Evolutionary conservation across 2,888 invertebrate species (phyloP).

Genomic region (Meloe dianella): DNA sequence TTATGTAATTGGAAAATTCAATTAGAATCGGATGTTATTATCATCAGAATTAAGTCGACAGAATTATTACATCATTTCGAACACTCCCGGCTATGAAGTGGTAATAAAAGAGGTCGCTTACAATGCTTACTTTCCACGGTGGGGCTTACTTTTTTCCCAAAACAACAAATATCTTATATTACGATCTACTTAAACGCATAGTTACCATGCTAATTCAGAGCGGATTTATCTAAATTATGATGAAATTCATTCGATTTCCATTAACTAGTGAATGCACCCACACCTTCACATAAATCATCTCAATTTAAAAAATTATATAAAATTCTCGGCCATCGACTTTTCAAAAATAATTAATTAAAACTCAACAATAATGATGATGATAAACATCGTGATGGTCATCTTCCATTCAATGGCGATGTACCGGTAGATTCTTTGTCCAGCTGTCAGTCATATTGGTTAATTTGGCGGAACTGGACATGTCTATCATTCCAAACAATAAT

Average conservation of each 20-base stretch:
- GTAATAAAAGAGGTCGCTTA: not conserved
- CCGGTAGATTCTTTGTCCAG: slow-evolving; percentile 27
- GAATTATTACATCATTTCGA: not conserved
- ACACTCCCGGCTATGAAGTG: not conserved
- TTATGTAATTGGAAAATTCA: not conserved
- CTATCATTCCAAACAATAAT: slow-evolving; percentile 28
- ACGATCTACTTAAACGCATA: not conserved
- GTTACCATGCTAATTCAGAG: not conserved
- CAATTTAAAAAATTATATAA: not conserved
- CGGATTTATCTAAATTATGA: not conserved
- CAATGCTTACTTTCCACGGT: not conserved
- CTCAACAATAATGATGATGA: not conserved
- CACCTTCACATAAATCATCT: not conserved
- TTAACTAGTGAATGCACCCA: not conserved
- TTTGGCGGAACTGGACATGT: slow-evolving; percentile 45
- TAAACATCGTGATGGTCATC: not conserved
- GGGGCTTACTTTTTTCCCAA: not conserved
- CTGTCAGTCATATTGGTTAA: slow-evolving; percentile 44
- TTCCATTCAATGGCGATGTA: not conserved
- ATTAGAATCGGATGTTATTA: not conserved
- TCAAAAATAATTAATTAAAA: slow-evolving; percentile 26
- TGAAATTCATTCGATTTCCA: not conserved
- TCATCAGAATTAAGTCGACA: not conserved
- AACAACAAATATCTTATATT: not conserved
- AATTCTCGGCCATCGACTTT: slow-evolving; percentile 26